Evolutionary conservation across 2,113 vertebrate species (phyloP), one percentile per base, ranked within the genome.

Genomic region (Microtus montanus): DNA sequence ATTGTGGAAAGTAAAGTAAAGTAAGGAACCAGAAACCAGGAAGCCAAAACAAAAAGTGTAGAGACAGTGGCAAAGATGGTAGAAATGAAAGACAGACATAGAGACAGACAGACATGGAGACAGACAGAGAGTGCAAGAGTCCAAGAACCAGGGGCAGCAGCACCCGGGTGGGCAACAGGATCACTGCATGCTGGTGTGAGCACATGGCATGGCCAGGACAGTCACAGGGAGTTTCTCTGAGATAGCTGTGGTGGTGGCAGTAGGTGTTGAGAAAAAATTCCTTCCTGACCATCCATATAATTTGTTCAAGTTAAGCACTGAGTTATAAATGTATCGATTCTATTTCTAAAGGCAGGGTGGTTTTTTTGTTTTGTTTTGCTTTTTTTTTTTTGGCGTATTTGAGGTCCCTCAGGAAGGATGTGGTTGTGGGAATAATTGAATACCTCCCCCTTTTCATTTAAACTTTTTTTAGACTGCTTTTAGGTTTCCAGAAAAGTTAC

Each of bases 351-450:
- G 71, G 28, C n/a, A 33, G 63, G 71, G 73, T 75, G n/a, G 15
- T 4, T 4, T 54, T 35, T 41, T 41, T 41, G 38, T 41, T 41
- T 41, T 41, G 38, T 41, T 41, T 41, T 41, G 38, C n/a, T 89
- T 83, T 92, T 78, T 54, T 30, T 89, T 83, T 92, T 78, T 75
- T 91, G 83, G 83, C 82, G 52, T 90, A 71, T 70, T 75, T 88
- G 90, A 4, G 87, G 17, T 88, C 58, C 86, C 58, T 58, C 58
- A 66, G 86, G 82, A 97, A 96, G 93, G 92, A 88, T 92, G 92
- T 95, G 87, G 93, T 41, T 87, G 77, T 71, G 88, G 54, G 41
- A 87, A 58, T 91, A 64, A 44, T 20, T 15, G 15, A 22, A 7
- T 22, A 3, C 54, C 66, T 44, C 64, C 19, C 73, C 52, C n/a